Conservation (phyloP, 2,113 vertebrate genomes). For the Gnathonemus echidnorhynchus region DNA sequence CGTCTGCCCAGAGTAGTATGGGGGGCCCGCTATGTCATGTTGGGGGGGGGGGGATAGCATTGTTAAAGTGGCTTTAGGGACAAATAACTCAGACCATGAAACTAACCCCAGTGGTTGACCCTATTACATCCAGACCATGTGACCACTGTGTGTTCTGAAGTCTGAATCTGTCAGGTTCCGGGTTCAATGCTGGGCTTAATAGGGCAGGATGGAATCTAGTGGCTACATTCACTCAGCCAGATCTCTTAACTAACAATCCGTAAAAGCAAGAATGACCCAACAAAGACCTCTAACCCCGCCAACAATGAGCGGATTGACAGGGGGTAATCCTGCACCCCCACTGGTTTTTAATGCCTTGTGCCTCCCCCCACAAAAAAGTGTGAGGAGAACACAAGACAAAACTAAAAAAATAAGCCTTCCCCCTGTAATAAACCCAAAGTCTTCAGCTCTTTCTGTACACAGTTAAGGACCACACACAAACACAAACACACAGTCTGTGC, state of each 20-base stretch:
- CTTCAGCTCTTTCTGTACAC: neutral
- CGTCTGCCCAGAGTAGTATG: conserved; percentile 85
- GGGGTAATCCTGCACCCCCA: neutral
- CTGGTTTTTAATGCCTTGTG: neutral
- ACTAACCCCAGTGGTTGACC: neutral
- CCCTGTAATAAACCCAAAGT: neutral
- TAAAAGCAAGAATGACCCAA: neutral
- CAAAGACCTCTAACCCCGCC: neutral
- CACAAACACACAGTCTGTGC: neutral
- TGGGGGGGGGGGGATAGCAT: conserved; percentile 31
- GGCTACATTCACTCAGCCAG: neutral
- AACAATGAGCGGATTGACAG: neutral
- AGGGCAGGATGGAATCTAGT: neutral
- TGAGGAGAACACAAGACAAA: neutral
- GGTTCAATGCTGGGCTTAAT: neutral
- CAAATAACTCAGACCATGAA: conserved; percentile 26
- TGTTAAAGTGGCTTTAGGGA: conserved; percentile 35
- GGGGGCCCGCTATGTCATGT: conserved; percentile 60
- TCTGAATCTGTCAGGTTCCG: neutral
- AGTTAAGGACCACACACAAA: neutral
- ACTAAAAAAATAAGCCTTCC: neutral
- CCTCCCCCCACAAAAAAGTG: neutral
- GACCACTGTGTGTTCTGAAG: neutral
- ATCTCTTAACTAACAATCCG: neutral
- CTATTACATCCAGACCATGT: neutral